Conservation (phyloP, 2,797 vertebrate genomes). For the Pagetopsis macropterus region DNA sequence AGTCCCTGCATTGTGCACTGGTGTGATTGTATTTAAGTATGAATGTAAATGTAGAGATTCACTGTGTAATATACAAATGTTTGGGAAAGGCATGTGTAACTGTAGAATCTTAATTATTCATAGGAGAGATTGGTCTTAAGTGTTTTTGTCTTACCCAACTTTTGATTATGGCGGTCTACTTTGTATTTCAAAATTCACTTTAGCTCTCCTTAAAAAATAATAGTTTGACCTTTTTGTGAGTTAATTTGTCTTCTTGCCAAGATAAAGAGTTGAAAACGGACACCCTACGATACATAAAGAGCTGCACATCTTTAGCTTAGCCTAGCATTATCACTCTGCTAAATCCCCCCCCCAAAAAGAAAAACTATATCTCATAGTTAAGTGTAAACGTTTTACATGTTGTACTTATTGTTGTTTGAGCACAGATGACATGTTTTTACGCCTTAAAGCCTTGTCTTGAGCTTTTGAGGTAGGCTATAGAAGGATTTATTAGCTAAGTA, state of each 20-base stretch:
- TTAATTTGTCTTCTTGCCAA: neutral
- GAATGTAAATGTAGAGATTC: conserved; percentile 59
- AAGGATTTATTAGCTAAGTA: too few species aligned
- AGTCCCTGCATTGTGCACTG: conserved; percentile 26
- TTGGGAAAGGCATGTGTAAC: conserved; percentile 23
- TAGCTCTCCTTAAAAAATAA: conserved; percentile 3
- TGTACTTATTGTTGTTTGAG: neutral
- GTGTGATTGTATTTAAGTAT: conserved; percentile 69
- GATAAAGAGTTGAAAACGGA: neutral
- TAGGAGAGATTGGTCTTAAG: conserved; percentile 10
- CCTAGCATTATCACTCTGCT: conserved; percentile 3
- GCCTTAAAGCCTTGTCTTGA: too few species aligned
- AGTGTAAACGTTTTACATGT: too few species aligned
- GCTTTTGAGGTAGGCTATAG: too few species aligned
- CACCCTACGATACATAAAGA: neutral
- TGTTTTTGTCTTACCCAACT: neutral
- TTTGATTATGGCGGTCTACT: neutral
- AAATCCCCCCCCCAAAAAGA: neutral
- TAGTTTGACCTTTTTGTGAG: neutral
- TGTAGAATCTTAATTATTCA: conserved; percentile 15
- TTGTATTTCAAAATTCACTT: neutral
- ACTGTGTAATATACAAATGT: conserved; percentile 19
- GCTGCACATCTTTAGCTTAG: neutral
- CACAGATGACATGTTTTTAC: too few species aligned
- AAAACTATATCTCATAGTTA: neutral